Evolutionary conservation across 2,113 vertebrate genomes (phyloP).

Genomic region (Leptobrachium leishanense): DNA sequence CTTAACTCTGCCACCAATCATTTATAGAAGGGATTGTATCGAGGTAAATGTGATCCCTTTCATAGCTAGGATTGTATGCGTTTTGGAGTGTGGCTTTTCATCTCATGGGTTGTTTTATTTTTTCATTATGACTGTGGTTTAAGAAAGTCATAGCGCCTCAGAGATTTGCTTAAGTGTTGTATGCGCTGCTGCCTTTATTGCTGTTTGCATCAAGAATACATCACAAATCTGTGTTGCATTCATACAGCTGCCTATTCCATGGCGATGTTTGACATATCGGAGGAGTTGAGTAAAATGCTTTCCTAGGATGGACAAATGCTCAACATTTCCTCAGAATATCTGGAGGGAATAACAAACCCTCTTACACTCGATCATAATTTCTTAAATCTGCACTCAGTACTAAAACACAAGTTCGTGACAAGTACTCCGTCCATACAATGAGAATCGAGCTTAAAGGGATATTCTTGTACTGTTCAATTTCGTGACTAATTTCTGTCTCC

Average conservation of each 20-base stretch:
- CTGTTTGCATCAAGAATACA: neutral
- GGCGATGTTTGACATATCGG: neutral
- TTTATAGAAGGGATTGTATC: constrained; percentile 15
- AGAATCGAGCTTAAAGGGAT: too few species aligned
- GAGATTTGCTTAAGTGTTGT: neutral
- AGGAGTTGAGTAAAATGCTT: too few species aligned
- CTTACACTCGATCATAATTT: too few species aligned
- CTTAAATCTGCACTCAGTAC: too few species aligned
- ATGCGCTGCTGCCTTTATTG: neutral
- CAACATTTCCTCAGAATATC: too few species aligned
- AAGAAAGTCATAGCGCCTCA: neutral
- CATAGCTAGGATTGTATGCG: neutral
- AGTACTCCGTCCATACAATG: too few species aligned
- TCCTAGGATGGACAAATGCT: too few species aligned
- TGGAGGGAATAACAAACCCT: too few species aligned
- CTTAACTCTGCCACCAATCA: constrained; percentile 17
- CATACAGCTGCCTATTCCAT: neutral
- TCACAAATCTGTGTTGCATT: neutral
- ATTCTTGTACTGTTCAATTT: too few species aligned
- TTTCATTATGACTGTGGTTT: neutral
- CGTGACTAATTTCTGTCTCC: too few species aligned
- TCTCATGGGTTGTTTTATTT: constrained; percentile 9
- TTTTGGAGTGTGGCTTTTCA: constrained; percentile 1
- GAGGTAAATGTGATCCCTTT: constrained; percentile 1
- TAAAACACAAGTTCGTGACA: too few species aligned